phyloP scores from a whole-genome alignment of 1,140 invertebrate species.

The Centruroides sculpturatus region DNA sequence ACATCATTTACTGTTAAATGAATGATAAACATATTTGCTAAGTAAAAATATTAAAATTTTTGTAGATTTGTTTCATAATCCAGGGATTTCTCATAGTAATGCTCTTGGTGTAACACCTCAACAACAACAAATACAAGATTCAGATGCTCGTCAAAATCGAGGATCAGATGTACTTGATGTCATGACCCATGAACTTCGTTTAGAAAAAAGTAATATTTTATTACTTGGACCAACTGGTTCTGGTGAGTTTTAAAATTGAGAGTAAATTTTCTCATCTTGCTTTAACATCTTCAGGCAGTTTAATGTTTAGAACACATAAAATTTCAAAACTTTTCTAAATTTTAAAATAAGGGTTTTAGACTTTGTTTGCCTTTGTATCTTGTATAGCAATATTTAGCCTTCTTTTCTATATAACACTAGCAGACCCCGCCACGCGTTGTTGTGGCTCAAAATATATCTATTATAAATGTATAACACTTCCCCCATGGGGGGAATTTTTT shows the following conservation, averaged over 20 bases:
- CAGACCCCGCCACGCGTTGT: too few relatives aligned
- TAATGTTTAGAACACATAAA: too few relatives aligned
- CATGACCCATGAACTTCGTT: conserved; percentile 62
- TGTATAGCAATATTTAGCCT: too few relatives aligned
- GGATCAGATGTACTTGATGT: conserved; percentile 63
- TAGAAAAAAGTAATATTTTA: conserved; percentile 97
- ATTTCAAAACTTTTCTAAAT: too few relatives aligned
- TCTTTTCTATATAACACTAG: neutral
- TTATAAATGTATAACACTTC: too few relatives aligned
- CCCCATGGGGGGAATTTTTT: too few relatives aligned
- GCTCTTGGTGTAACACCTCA: conserved; percentile 28
- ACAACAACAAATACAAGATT: conserved; percentile 14
- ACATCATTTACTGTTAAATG: neutral
- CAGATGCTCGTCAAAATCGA: conserved; percentile 1
- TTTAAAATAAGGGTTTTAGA: too few relatives aligned
- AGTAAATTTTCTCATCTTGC: conserved; percentile 8
- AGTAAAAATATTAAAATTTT: neutral
- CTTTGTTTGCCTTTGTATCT: too few relatives aligned
- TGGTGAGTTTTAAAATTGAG: conserved; percentile 35
- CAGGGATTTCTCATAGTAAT: conserved; percentile 51
- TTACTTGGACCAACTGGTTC: conserved; percentile 94
- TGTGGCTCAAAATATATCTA: too few relatives aligned
- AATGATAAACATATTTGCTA: neutral
- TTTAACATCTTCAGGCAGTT: neutral
- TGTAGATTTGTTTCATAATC: conserved; percentile 41